phyloP scores from a whole-genome alignment of 2,888 invertebrate genomes.

The Stenolophus ochropezus region DNA sequence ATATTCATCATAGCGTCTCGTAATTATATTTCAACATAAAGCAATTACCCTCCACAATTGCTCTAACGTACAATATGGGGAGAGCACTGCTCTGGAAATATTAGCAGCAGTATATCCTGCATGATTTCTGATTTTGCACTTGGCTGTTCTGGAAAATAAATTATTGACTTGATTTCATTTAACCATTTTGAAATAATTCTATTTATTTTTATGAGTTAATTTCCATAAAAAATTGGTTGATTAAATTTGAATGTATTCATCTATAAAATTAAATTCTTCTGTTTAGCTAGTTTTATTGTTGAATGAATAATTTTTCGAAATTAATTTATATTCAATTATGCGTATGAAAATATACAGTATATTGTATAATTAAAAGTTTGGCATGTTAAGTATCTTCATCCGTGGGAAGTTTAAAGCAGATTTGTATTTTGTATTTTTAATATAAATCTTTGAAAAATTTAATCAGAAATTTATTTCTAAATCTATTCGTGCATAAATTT shows the following conservation, averaged over 20 bases:
- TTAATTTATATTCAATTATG: background rate
- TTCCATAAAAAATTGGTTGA: slow-evolving; percentile 19
- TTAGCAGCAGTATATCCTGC: background rate
- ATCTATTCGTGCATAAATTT: too few relatives aligned
- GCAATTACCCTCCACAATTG: background rate
- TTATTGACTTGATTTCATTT: slow-evolving; percentile 6
- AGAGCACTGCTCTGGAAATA: background rate
- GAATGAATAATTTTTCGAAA: background rate
- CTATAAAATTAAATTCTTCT: slow-evolving; percentile 17
- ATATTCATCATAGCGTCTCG: background rate
- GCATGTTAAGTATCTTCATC: background rate
- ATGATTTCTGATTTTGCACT: background rate
- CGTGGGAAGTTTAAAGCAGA: background rate
- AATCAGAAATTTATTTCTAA: too few relatives aligned
- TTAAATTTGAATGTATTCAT: slow-evolving; percentile 16
- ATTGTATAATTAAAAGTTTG: background rate
- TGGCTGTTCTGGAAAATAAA: background rate
- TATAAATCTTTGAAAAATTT: too few relatives aligned
- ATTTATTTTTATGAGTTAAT: slow-evolving; percentile 24
- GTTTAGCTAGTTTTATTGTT: slow-evolving; percentile 9
- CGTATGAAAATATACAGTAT: background rate
- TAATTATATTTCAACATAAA: background rate
- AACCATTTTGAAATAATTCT: slow-evolving; percentile 6
- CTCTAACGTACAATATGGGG: background rate
- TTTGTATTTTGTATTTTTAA: background rate